Conservation (phyloP, 2,113 vertebrate genomes). For the Etheostoma spectabile region DNA sequence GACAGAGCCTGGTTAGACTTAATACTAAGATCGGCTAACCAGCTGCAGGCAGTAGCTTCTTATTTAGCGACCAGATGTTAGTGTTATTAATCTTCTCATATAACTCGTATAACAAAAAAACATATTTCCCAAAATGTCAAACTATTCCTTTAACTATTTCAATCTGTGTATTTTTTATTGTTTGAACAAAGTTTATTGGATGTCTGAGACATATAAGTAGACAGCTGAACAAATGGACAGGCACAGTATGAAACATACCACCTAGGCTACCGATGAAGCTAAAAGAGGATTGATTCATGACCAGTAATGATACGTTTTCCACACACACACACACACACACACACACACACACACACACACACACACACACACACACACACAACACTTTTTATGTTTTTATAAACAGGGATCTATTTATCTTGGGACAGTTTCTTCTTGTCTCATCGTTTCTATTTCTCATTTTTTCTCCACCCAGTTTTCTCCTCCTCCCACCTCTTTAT, state of each 20-base stretch:
- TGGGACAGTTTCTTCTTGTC: background rate
- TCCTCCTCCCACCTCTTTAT: slow-evolving; percentile 54
- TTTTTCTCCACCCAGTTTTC: slow-evolving; percentile 9
- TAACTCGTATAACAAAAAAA: background rate
- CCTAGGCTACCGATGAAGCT: background rate
- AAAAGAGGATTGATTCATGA: slow-evolving; percentile 6
- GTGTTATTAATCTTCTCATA: background rate
- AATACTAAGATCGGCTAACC: background rate
- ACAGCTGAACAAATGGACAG: slow-evolving; percentile 29
- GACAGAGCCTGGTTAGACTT: background rate
- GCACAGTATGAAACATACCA: background rate
- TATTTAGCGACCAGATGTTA: background rate
- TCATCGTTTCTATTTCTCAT: slow-evolving; percentile 11
- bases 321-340: background rate
- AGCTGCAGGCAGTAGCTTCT: background rate
- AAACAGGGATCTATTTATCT: background rate
- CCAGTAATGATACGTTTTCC: slow-evolving; percentile 4
- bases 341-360: too few species aligned
- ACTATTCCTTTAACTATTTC: background rate
- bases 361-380: too few species aligned
- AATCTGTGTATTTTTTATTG: background rate
- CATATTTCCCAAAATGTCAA: background rate
- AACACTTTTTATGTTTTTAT: background rate
- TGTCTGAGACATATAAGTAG: slow-evolving; percentile 11
- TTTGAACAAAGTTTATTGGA: background rate